phyloP scores from a whole-genome alignment of 2,113 vertebrate genomes.

The Ciconia stormi region DNA sequence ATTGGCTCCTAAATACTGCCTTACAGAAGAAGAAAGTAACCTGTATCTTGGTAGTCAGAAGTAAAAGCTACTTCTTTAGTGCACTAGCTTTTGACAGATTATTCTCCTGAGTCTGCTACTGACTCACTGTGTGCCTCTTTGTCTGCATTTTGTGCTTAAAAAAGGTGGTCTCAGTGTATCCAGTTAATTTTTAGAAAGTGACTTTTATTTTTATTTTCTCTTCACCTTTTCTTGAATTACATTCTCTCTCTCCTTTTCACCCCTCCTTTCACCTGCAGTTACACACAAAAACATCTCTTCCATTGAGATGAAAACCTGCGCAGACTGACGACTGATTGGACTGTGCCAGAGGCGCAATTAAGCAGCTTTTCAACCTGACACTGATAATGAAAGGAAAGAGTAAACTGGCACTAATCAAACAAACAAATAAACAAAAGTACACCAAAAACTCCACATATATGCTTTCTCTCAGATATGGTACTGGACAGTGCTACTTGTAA shows the following conservation, averaged over 20 bases:
- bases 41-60: not conserved
- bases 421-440: conserved; percentile 14
- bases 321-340: not conserved
- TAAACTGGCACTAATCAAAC: not conserved
- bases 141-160: not conserved
- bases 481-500: conserved; percentile 6
- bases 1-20: not conserved
- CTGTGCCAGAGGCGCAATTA: not conserved
- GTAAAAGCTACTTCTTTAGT: not conserved
- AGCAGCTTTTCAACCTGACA: not conserved
- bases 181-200: not conserved
- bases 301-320: not conserved
- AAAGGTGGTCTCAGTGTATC: not conserved
- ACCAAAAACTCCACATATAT: fast-evolving
- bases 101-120: not conserved
- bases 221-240: not conserved
- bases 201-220: not conserved
- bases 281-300: not conserved
- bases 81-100: not conserved
- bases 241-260: not conserved
- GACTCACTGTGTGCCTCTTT: not conserved
- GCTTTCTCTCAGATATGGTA: not conserved
- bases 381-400: not conserved
- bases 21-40: not conserved
- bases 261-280: not conserved